These are phyloP conservation scores for Sylvilagus floridanus DNA, from an alignment of 2,797 vertebrate genomes.

Conservation along the genomic window DNA sequence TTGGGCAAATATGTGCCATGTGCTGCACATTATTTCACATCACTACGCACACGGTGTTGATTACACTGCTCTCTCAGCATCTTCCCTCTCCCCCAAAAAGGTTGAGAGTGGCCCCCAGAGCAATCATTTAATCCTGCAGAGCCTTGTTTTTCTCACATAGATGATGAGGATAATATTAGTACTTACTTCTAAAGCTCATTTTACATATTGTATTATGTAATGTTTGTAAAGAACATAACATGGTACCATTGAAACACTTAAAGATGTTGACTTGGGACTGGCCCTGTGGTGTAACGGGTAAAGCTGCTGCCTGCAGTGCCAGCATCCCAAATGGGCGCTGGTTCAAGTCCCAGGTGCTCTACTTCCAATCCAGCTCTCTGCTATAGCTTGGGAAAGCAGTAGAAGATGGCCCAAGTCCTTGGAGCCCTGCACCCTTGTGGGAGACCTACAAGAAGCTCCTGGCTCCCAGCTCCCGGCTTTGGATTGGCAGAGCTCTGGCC, in stretches of 20 bases:
- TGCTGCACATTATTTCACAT: neutral
- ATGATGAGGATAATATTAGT: neutral
- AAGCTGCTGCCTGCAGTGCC: no score
- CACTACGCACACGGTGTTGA: neutral
- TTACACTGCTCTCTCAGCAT: neutral
- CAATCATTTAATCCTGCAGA: neutral
- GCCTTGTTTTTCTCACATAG: neutral
- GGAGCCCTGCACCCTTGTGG: no score
- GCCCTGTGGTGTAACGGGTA: no score
- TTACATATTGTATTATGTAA: neutral
- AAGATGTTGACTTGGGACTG: neutral
- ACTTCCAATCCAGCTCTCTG: no score
- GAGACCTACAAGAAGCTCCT: no score
- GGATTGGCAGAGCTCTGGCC: no score
- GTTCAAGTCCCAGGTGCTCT: no score
- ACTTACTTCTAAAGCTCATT: neutral
- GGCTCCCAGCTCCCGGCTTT: no score
- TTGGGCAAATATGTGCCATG: neutral
- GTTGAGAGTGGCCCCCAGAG: neutral
- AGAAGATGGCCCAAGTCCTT: no score
- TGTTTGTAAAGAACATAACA: conserved; percentile 13
- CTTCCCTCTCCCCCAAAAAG: neutral
- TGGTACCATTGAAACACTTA: neutral
- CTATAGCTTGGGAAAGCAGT: no score
- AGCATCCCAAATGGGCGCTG: no score